These are phyloP conservation scores for Drosophila malerkotliana DNA, from an alignment of 1,140 invertebrate genomes.

Conservation along the genomic window DNA sequence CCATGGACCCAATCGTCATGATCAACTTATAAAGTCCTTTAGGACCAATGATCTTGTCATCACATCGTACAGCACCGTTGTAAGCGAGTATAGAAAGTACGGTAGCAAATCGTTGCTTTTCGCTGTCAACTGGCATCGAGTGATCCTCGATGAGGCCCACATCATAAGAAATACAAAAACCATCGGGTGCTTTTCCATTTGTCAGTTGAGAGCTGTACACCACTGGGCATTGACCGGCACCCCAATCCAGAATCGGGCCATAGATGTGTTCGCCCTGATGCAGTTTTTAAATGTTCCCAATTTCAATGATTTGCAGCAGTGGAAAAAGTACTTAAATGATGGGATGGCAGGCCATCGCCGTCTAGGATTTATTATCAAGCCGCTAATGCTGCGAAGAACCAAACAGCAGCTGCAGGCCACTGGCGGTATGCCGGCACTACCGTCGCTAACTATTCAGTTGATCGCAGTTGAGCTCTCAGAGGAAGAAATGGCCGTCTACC, in stretches of 20 bases:
- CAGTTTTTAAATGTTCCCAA: constrained; percentile 45
- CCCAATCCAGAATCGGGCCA: constrained; percentile 50
- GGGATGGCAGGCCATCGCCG: constrained; percentile 29
- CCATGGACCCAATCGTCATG: constrained; percentile 42
- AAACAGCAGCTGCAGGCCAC: constrained; percentile 40
- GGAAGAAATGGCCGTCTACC: constrained; percentile 46
- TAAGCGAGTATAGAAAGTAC: constrained; percentile 12
- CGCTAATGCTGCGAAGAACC: constrained; percentile 52
- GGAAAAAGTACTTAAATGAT: constrained; percentile 31
- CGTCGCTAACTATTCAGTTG: constrained; percentile 10
- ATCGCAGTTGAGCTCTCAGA: constrained; percentile 33
- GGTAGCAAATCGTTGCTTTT: constrained; percentile 35
- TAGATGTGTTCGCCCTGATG: constrained; percentile 54
- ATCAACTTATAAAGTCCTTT: constrained; percentile 14
- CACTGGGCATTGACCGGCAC: constrained; percentile 61
- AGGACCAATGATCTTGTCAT: constrained; percentile 39
- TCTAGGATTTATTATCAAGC: constrained; percentile 43
- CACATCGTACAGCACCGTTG: constrained; percentile 42
- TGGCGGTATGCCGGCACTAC: constrained; percentile 49
- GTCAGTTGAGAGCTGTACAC: constrained; percentile 13
- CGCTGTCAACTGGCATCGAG: constrained; percentile 36
- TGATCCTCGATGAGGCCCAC: constrained; percentile 60
- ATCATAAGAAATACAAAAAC: constrained; percentile 42
- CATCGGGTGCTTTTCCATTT: constrained; percentile 13
- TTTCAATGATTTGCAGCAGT: constrained; percentile 42